Conservation (phyloP, 2,113 vertebrate species). For the Pangasianodon hypophthalmus region DNA sequence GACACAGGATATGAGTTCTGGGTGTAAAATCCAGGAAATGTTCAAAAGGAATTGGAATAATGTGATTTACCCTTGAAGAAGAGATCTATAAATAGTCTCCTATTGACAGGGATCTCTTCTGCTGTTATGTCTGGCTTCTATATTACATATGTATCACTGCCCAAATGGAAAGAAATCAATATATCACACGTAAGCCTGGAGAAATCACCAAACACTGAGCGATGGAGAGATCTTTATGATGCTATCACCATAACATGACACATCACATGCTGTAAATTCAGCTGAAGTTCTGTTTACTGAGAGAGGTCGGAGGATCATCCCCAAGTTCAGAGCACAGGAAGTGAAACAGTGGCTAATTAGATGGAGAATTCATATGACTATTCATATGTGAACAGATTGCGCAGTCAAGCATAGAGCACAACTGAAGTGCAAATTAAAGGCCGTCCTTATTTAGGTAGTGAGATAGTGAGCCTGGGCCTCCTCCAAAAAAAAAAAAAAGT, state of each 20-base stretch:
- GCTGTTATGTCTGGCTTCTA: neutral
- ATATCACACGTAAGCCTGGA: neutral
- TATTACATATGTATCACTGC: neutral
- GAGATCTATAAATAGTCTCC: neutral
- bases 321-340: neutral
- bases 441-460: neutral
- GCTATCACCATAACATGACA: neutral
- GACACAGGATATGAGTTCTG: constrained; percentile 22
- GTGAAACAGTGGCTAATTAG: constrained; percentile 8
- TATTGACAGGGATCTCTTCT: constrained; percentile 17
- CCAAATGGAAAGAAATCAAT: neutral
- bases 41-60: neutral
- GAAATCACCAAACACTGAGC: neutral
- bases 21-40: neutral
- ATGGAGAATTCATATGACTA: constrained; percentile 21
- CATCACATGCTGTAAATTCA: constrained; percentile 1
- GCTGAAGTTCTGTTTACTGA: constrained; percentile 19
- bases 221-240: neutral
- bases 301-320: neutral
- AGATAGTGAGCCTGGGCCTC: neutral
- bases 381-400: constrained; percentile 12
- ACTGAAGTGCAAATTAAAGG: constrained; percentile 21
- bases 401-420: neutral
- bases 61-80: neutral
- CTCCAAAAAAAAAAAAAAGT: neutral